Base-by-base conservation (phyloP, 2,888 invertebrate species). In the Heliconius aoede region DNA sequence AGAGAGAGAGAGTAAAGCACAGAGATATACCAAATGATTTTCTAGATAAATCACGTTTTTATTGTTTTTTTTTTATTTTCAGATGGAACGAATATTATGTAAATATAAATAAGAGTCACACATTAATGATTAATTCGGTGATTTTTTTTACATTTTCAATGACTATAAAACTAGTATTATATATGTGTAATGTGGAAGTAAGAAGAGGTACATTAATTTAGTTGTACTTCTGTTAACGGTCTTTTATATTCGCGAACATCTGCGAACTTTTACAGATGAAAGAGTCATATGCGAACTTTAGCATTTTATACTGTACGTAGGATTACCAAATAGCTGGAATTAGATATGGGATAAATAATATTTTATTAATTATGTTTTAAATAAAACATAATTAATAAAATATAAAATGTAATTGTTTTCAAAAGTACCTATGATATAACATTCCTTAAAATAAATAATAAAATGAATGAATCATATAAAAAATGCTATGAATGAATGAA, bases 251-350 rank as follows among this genome's bases (percentile, higher is more conserved):
- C 72, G 78, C 67, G 74, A 78, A 72, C 77, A 80, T 79, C 76
- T 79, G 80, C 74, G 65, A 79, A 76, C 88, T 89, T 88, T 85
- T 86, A 85, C 88, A 89, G 91, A 90, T 88, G 90, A 90, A 88
- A 86, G 86, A 84, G 83, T 82, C 82, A 82, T 76, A 58, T 74
- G 72, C 77, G 77, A 68, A 75, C 79, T 76, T 80, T 74, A 77
- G 74, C 75, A 73, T 78, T 65, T 71, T 62, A 68, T 61, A 55
- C 26, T 69, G 71, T 51, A 72, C 36, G 21, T 72, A 72, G 72
- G 9, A 24, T 24, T 21, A 60, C 60, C 60, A 72, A 32, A 11
- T 36, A 36, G 1, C 1, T 40, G 1, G 21, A 72, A 40, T 4
- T 60, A 36, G 24, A 26, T 58, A 26, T 61, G 3, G 60, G 72